phyloP scores from a whole-genome alignment of 2,113 vertebrate species.

The Oryzias celebensis region DNA sequence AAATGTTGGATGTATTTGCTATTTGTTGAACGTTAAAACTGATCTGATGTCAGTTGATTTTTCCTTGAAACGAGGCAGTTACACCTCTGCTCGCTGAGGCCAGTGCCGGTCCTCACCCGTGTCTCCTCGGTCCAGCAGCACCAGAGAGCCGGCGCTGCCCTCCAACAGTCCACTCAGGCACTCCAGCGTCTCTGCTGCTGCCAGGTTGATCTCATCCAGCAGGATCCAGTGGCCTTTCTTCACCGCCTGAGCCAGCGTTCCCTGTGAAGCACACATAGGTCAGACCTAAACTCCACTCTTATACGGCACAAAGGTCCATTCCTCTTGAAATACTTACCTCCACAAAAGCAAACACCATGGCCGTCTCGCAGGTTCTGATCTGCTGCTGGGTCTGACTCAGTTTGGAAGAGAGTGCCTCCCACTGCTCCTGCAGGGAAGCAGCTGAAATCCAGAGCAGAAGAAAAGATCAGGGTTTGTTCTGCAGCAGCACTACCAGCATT shows the following conservation, averaged over 20 bases:
- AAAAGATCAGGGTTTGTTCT: not conserved
- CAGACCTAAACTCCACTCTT: not conserved
- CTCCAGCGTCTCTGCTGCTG: conserved; percentile 93
- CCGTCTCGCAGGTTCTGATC: conserved; percentile 90
- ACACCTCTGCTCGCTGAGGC: not conserved
- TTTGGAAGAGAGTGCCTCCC: conserved; percentile 88
- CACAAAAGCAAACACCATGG: conserved; percentile 93
- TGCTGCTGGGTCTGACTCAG: conserved; percentile 92
- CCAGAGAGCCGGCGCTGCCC: conserved; percentile 86
- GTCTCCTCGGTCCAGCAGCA: conserved; percentile 94
- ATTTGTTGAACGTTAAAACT: no score
- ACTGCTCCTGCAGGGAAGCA: conserved; percentile 84
- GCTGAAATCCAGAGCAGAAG: conserved; percentile 65
- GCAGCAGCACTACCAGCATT: no score
- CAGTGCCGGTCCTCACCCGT: conserved; percentile 78
- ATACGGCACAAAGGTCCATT: accelerated
- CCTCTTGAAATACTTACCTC: conserved; percentile 81
- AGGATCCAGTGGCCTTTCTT: conserved; percentile 97
- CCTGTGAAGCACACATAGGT: conserved; percentile 72
- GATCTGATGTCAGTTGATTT: no score
- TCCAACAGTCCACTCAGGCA: conserved; percentile 95
- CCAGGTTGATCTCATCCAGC: conserved; percentile 97
- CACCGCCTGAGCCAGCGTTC: conserved; percentile 89
- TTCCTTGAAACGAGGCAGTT: not conserved
- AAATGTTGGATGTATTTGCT: no score